Conservation (phyloP, 1,140 invertebrate genomes). For the Megalopta genalis region DNA sequence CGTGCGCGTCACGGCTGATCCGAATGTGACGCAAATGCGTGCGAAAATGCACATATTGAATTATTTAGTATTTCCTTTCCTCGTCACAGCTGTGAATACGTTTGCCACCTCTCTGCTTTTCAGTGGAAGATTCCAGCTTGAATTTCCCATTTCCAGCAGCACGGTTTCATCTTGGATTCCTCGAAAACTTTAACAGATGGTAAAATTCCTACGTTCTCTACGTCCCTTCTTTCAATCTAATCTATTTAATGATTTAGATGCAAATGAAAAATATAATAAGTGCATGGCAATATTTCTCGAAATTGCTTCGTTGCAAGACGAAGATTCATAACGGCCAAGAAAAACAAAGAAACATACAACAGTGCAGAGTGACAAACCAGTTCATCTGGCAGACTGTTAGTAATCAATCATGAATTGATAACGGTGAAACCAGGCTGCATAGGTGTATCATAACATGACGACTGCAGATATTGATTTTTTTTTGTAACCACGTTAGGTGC, state of each 20-base stretch:
- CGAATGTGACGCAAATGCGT: not conserved
- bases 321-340: not conserved
- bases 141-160: not conserved
- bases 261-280: no score
- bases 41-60: not conserved
- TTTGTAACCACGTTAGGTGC: not conserved
- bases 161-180: not conserved
- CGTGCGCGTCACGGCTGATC: not conserved
- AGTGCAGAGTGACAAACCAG: not conserved
- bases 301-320: no score
- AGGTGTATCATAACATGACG: not conserved
- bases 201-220: no score
- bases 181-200: no score
- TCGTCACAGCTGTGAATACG: not conserved
- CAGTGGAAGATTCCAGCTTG: not conserved
- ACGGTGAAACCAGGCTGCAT: conserved; percentile 32
- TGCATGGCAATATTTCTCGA: no score
- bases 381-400: not conserved
- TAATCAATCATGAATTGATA: conserved; percentile 50
- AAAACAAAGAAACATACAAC: conserved; percentile 14
- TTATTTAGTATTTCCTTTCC: not conserved
- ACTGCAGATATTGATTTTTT: conserved; percentile 53
- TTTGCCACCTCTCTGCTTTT: not conserved
- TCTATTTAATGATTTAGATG: no score
- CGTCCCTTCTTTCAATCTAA: no score